Evolutionary conservation across 2,797 vertebrate species (phyloP).

Genomic region (Periparus ater): DNA sequence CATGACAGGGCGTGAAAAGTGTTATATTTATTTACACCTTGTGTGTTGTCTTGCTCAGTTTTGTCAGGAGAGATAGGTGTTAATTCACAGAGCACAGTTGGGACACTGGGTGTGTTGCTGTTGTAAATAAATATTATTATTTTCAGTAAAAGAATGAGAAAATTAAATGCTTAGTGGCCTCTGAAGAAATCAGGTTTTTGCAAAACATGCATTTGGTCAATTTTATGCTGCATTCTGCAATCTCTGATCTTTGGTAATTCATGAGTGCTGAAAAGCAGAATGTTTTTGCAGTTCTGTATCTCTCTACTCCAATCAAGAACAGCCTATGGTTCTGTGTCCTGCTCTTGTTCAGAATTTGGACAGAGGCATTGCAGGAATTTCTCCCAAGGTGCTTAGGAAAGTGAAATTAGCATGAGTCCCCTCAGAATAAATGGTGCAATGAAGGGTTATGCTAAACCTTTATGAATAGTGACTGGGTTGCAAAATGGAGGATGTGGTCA

Average conservation of each 20-base stretch:
- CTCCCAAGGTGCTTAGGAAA: neutral
- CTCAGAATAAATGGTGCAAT: neutral
- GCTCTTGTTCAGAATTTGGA: neutral
- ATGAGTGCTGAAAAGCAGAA: neutral
- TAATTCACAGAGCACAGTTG: neutral
- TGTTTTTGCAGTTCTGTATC: neutral
- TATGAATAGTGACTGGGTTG: neutral
- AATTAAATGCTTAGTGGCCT: neutral
- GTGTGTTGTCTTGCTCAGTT: neutral
- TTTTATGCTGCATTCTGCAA: neutral
- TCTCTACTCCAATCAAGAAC: neutral
- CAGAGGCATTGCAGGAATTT: neutral
- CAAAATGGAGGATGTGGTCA: neutral
- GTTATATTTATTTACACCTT: constrained; percentile 34
- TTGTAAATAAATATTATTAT: neutral
- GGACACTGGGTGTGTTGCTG: neutral
- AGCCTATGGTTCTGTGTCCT: neutral
- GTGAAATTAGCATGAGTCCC: neutral
- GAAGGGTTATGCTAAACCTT: neutral
- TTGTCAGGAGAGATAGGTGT: constrained; percentile 1
- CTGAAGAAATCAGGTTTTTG: neutral
- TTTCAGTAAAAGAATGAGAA: neutral
- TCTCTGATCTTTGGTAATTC: neutral
- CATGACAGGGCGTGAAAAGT: neutral
- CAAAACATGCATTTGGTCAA: neutral